Evolutionary conservation across 64 coral and sea anemone genomes (phyloP), one percentile per base, ranked within the genome.

Genomic region (Anthopleura sola): DNA sequence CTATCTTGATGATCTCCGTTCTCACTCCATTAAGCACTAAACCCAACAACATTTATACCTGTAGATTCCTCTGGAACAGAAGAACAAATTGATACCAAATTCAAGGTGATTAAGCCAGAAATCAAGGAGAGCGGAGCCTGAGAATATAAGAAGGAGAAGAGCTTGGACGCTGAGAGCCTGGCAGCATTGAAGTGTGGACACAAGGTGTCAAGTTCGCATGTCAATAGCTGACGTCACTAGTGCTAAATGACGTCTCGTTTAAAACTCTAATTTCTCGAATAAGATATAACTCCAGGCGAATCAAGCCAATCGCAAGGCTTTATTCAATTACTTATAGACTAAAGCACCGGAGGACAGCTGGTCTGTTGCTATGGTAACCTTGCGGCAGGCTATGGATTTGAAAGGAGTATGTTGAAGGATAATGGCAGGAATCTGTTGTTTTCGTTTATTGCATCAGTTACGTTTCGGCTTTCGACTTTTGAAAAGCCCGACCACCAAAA

Each of bases 151-250:
- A 28, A 79, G 44, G 37, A 79, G 76, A 48, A 79, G 36, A 79
- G 76, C 37, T 79, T 79, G 76, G 36, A 28, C 76, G 15, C 37
- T 79, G 15, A 79, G 76, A 38, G 76, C 76, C 76, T 44, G 76
- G 76, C 76, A 79, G 76, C 44, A 79, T 18, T 79, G 76, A 79
- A 79, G 76, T 79, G 76, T 79, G 76, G 76, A 79, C 76, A 79
- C 44, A 79, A 44, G 76, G 76, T 79, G 76, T 79, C 76, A 79
- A 79, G 76, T 79, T 79, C 76, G 76, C 76, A 79, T 79, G 76
- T 79, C 76, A 38, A 79, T 79, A 79, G 76, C 32, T 79, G 76
- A 79, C 76, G 76, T 79, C 76, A 79, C 76, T 20, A 79, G 76
- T 79, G 36, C 44, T 79, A 79, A 79, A 48, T 79, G 76, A 79